phyloP scores from a whole-genome alignment of 1,140 invertebrate genomes.

The Orchesella cincta region DNA sequence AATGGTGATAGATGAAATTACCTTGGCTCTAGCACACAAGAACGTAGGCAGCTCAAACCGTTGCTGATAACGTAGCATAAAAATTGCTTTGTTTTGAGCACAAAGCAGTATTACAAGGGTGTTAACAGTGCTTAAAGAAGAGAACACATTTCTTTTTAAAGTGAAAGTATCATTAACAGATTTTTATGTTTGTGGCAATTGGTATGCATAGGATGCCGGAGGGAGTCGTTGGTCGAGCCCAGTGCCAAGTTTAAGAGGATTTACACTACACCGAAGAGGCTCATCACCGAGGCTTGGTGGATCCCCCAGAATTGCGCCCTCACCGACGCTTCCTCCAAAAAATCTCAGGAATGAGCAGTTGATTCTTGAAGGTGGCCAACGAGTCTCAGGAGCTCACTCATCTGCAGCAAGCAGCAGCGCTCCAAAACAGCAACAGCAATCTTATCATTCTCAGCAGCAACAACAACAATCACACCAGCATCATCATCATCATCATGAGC shows the following conservation, averaged over 20 bases:
- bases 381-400: constrained; percentile 22
- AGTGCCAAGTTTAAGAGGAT: constrained; percentile 48
- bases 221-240: constrained; percentile 51
- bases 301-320: constrained; percentile 46
- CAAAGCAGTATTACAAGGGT: no score
- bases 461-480: not conserved
- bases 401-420: not conserved
- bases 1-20: no score
- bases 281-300: constrained; percentile 50
- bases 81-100: no score
- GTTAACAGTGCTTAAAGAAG: no score
- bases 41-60: no score
- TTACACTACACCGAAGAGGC: constrained; percentile 46
- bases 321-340: constrained; percentile 46
- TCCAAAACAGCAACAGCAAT: not conserved
- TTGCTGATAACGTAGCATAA: no score
- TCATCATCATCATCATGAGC: constrained; percentile 8
- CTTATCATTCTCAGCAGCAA: constrained; percentile 2
- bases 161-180: not conserved
- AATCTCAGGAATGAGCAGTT: constrained; percentile 40
- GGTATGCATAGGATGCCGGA: constrained; percentile 40
- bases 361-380: constrained; percentile 29
- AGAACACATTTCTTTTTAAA: no score
- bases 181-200: not conserved
- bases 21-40: no score